These are phyloP conservation scores for Macrotrachela quadricornifera DNA, from an alignment of 1,140 invertebrate species.

Conservation along the genomic window DNA sequence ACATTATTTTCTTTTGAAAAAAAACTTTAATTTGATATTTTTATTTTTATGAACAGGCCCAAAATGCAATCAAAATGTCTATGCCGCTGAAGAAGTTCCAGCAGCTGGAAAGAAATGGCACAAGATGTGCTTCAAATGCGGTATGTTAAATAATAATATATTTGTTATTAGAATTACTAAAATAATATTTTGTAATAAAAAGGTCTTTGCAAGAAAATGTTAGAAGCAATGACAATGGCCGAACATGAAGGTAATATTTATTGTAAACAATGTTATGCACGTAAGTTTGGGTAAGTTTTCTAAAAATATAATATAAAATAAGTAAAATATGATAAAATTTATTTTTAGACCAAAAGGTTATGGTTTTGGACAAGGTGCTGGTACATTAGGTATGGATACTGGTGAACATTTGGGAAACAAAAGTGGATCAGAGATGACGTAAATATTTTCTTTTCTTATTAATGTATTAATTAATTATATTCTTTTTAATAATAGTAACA, in stretches of 20 bases:
- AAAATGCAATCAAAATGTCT: constrained; percentile 90
- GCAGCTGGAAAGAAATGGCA: constrained; percentile 94
- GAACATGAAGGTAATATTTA: constrained; percentile 83
- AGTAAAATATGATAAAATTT: too few species aligned
- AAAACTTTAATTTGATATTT: too few species aligned
- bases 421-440: too few species aligned
- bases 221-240: constrained; percentile 72
- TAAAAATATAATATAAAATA: too few species aligned
- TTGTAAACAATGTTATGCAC: constrained; percentile 67
- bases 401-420: constrained; percentile 22
- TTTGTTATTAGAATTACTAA: not conserved
- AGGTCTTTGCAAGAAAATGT: constrained; percentile 56
- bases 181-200: not conserved
- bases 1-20: too few species aligned
- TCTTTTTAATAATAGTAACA: not conserved
- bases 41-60: constrained; percentile 39
- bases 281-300: constrained; percentile 43
- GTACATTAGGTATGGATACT: constrained; percentile 69
- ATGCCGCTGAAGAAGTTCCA: constrained; percentile 88
- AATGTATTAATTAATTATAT: not conserved
- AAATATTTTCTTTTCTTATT: not conserved
- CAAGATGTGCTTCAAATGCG: constrained; percentile 97
- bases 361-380: constrained; percentile 89
- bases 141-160: constrained; percentile 39
- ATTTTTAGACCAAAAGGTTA: constrained; percentile 57